A percentile compares a stretch with the other conserved stretches of the same genome.
Evolutionary conservation across 2,888 invertebrate species (phyloP).

Genomic region (Rhogogaster chlorosoma): DNA sequence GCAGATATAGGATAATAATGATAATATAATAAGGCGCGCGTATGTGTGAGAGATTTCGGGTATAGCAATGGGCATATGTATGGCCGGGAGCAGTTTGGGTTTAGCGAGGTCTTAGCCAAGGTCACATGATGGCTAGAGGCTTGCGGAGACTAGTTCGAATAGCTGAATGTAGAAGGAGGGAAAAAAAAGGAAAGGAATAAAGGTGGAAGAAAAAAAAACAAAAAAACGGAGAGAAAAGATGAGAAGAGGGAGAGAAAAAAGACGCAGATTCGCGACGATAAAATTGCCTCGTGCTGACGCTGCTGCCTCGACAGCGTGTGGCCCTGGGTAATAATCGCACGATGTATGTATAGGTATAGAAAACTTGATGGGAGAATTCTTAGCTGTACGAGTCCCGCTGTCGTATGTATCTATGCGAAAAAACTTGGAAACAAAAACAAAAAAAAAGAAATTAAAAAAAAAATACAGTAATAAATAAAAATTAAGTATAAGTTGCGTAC

Average conservation of each 20-base stretch:
- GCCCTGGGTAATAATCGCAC: not conserved
- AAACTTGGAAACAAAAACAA: not conserved
- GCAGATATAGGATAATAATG: not conserved
- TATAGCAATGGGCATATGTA: not conserved
- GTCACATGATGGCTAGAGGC: not conserved
- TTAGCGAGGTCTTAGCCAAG: conserved; percentile 17
- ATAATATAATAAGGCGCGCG: not conserved
- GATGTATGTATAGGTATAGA: not conserved
- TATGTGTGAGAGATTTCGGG: not conserved
- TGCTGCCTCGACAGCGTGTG: not conserved
- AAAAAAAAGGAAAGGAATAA: not conserved
- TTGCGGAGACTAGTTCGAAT: not conserved
- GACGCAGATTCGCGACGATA: conserved; percentile 12
- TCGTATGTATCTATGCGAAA: not conserved
- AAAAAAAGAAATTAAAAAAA: not conserved
- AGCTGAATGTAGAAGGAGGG: not conserved
- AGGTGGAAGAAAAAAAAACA: not conserved
- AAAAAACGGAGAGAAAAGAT: not conserved
- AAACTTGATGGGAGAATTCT: not conserved
- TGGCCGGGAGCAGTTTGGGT: not conserved
- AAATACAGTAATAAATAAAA: not conserved
- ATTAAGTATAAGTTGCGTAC: not conserved
- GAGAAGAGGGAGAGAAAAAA: not conserved
- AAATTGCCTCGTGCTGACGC: conserved; percentile 2
- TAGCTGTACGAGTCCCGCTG: not conserved